Base-by-base conservation (phyloP, 64 coral and sea anemone genomes). In the Pocillopora verrucosa region DNA sequence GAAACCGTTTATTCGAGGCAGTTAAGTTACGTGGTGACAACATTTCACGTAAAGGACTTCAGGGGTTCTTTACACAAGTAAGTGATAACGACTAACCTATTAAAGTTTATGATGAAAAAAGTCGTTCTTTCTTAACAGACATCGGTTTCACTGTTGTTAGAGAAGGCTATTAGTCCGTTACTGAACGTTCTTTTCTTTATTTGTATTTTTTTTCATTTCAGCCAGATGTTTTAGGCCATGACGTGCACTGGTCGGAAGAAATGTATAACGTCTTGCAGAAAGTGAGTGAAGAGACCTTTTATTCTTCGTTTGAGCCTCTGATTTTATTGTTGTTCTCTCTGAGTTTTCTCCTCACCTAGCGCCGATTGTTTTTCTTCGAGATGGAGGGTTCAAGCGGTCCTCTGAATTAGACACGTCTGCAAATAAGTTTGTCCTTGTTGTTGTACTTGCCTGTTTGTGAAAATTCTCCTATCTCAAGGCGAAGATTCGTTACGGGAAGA, bases 171-270 rank as follows among this genome's bases (percentile, higher is more conserved):
- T 63, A 16, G 5, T 13, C 13, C 11, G 2, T 16, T 19, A 13
- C 14, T 15, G 20, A 64, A 4, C 20, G 20, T 17, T 19, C 2
- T 16, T 16, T 16, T 3, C 61, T 64, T 64, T 19, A 64, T 64
- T 64, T 64, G 61, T 22, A 68, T 76, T 9, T 76, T 51, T 37
- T 45, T 19, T 5, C 13, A 16, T 19, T 76, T 35, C 16, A 78
- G 76, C 76, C 56, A 5, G 76, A 78, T 59, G 56, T 78, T 58
- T 78, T 78, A 58, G 76, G 76, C 20, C 76, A 41, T 59, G 76
- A n/a, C 2, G 76, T 78, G 20, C 7, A 19, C 10, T 78, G 76
- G 76, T 58, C 76, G 1, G 76, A 78, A 24, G 76, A 26, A 20
- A 59, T 59, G 76, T 58, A 20, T 19, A 17, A 58, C 15, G 20